phyloP scores from a whole-genome alignment of 2,113 vertebrate species.

The Triplophysa tibetana region DNA sequence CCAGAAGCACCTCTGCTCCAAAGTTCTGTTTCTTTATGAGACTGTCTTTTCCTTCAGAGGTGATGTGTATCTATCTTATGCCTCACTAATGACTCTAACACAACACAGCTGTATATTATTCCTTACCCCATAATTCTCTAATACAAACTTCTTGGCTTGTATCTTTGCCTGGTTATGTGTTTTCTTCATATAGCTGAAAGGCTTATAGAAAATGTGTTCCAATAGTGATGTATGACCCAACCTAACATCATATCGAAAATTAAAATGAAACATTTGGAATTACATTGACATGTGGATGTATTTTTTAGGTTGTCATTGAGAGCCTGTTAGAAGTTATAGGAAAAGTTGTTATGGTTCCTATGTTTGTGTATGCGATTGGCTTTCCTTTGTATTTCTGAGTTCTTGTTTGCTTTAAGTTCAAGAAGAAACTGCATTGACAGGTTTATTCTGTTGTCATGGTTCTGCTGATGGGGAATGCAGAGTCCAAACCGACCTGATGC shows the following conservation, averaged over 20 bases:
- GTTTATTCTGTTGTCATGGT: conserved; percentile 12
- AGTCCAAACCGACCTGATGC: neutral
- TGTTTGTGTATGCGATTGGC: neutral
- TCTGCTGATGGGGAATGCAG: conserved; percentile 30
- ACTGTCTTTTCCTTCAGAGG: neutral
- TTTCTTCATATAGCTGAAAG: neutral
- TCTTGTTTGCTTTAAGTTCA: neutral
- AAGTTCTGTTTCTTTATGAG: conserved; percentile 20
- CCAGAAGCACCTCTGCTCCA: conserved; percentile 1
- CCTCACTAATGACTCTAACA: conserved; percentile 48
- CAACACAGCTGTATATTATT: conserved; percentile 23
- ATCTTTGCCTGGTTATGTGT: neutral
- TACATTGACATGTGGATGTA: neutral
- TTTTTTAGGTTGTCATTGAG: neutral
- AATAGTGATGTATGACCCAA: neutral
- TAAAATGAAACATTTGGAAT: neutral
- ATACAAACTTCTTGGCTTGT: neutral
- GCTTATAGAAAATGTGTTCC: neutral
- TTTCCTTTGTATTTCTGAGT: neutral
- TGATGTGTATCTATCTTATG: conserved; percentile 33
- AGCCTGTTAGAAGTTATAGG: neutral
- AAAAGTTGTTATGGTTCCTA: no score
- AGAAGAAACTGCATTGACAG: neutral
- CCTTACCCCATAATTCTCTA: conserved; percentile 14
- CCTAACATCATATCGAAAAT: neutral